Percentiles rank a stretch among this genome's conserved stretches.
phyloP scores from a whole-genome alignment of 1,140 invertebrate genomes.

The Eriosoma lanigerum region DNA sequence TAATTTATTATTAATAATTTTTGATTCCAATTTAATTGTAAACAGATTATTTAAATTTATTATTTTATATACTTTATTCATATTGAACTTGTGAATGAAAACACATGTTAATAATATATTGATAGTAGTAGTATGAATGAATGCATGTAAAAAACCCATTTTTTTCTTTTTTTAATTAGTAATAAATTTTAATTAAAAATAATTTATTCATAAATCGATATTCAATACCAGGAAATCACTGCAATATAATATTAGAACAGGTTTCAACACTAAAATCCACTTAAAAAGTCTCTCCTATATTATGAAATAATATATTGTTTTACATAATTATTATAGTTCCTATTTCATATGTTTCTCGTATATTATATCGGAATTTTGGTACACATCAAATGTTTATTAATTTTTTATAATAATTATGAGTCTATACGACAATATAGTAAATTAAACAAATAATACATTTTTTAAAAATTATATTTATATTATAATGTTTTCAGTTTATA shows the following conservation, averaged over 20 bases:
- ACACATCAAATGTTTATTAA: too few species aligned
- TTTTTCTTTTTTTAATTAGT: slow-evolving; percentile 35
- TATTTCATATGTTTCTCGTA: too few species aligned
- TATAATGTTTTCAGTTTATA: too few species aligned
- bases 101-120: neutral
- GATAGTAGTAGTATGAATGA: neutral
- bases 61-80: neutral
- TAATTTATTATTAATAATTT: too few species aligned
- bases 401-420: too few species aligned
- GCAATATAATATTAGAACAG: slow-evolving; percentile 4
- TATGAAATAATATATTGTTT: slow-evolving; percentile 21
- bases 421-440: too few species aligned
- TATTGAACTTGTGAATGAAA: slow-evolving; percentile 11
- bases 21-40: neutral
- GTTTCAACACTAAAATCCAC: slow-evolving; percentile 10
- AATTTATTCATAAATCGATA: slow-evolving; percentile 27
- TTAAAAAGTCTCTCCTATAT: slow-evolving; percentile 7
- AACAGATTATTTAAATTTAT: neutral
- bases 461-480: too few species aligned
- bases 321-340: slow-evolving; percentile 16
- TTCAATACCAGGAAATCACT: neutral
- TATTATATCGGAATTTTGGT: too few species aligned
- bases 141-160: too few species aligned
- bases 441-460: too few species aligned
- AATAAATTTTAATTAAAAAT: slow-evolving; percentile 34